phyloP scores from a whole-genome alignment of 2,113 vertebrate genomes.

The Limnothrissa miodon region DNA sequence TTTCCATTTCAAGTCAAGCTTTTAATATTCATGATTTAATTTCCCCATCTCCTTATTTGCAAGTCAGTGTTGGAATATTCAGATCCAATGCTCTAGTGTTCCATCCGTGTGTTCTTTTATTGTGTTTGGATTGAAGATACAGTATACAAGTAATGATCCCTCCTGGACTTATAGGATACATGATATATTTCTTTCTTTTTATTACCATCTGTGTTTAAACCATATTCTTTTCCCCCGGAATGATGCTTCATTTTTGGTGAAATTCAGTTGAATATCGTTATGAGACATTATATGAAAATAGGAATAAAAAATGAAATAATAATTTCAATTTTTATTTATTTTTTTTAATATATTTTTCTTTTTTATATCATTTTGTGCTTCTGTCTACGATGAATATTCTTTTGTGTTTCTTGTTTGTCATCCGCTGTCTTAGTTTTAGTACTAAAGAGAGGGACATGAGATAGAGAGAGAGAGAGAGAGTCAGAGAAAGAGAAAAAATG shows the following conservation, averaged over 20 bases:
- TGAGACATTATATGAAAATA: not conserved
- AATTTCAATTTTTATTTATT: not conserved
- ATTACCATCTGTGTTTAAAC: not conserved
- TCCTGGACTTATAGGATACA: not conserved
- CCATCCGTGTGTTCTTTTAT: conserved; percentile 19
- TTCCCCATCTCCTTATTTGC: conserved; percentile 31
- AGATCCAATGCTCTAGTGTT: conserved; percentile 32
- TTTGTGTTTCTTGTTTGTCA: not conserved
- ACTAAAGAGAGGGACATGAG: not conserved
- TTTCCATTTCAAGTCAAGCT: conserved; percentile 34
- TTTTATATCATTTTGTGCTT: not conserved
- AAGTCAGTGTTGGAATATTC: conserved; percentile 34
- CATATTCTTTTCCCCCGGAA: not conserved
- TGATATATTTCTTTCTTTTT: not conserved
- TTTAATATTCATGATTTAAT: conserved; percentile 51
- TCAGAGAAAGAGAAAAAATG: not conserved
- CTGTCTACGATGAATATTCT: not conserved
- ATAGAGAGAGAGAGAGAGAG: not conserved
- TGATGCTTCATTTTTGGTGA: not conserved
- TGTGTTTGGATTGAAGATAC: conserved; percentile 17
- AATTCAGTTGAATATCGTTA: not conserved
- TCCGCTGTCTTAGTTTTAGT: not conserved
- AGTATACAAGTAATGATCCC: not conserved
- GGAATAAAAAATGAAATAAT: no score
- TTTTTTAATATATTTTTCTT: not conserved